Percentiles rank a stretch among this genome's conserved stretches.
Conservation (phyloP, 2,113 vertebrate species). For the Rissa tridactyla region DNA sequence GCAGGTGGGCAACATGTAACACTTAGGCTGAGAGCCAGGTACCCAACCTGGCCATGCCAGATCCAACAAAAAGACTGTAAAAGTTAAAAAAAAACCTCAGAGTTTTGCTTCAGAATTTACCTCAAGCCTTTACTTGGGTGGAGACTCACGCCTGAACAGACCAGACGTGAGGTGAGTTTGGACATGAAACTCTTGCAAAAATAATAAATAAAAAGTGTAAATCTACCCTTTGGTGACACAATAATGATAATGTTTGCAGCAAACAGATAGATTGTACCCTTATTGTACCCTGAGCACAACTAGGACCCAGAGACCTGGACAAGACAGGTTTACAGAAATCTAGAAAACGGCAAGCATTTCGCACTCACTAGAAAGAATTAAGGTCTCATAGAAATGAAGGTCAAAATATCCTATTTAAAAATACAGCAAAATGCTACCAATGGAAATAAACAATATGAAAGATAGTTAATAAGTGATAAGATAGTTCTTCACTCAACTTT, state of each 20-base stretch:
- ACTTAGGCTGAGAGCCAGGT: not conserved
- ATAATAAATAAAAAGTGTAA: not conserved
- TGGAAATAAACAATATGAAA: not conserved
- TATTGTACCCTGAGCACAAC: not conserved
- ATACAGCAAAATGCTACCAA: not conserved
- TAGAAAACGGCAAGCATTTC: not conserved
- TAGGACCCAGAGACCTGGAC: not conserved
- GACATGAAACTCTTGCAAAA: not conserved
- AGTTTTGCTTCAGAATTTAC: not conserved
- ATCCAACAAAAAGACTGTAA: not conserved
- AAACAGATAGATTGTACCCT: not conserved
- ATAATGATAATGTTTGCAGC: not conserved
- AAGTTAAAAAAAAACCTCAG: not conserved
- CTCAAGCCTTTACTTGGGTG: not conserved
- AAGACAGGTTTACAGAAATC: not conserved
- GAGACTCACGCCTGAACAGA: not conserved
- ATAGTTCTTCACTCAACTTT: not conserved
- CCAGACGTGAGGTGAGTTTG: not conserved
- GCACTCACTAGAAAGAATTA: not conserved
- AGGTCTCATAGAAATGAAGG: not conserved
- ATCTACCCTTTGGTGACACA: not conserved
- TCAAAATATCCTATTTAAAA: not conserved
- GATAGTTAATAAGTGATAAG: not conserved
- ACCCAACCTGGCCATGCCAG: not conserved
- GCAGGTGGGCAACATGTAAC: not conserved